These are phyloP conservation scores for Gobionotothen gibberifrons DNA, from an alignment of 2,797 vertebrate genomes.

Conservation along the genomic window DNA sequence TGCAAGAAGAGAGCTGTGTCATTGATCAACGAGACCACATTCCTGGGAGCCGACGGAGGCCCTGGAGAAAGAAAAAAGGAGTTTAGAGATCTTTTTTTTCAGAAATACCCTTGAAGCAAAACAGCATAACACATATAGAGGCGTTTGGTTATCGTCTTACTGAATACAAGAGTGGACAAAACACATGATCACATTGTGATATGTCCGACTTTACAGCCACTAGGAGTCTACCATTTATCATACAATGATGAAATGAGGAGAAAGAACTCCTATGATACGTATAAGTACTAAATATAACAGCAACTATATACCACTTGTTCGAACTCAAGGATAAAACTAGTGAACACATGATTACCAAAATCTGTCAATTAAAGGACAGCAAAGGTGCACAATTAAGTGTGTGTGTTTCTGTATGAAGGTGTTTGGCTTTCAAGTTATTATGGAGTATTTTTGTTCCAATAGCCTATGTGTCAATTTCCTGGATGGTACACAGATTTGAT, in stretches of 20 bases:
- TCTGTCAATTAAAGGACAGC: constrained; percentile 2
- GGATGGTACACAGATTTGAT: not conserved
- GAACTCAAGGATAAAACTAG: constrained; percentile 15
- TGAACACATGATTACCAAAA: constrained; percentile 3
- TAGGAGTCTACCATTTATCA: not conserved
- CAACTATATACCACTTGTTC: constrained; percentile 1
- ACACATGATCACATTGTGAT: not conserved
- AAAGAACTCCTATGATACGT: constrained; percentile 1
- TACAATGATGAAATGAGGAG: constrained; percentile 15
- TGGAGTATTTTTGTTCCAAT: constrained; percentile 28
- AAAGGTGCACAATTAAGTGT: not conserved
- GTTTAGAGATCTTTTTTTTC: constrained; percentile 19
- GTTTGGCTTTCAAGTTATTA: constrained; percentile 23
- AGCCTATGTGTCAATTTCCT: constrained; percentile 32
- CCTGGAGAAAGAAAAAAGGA: constrained; percentile 77
- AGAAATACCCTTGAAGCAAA: not conserved
- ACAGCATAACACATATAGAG: not conserved
- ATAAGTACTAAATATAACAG: not conserved
- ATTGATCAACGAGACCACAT: constrained; percentile 94
- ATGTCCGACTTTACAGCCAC: not conserved
- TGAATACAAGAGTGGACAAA: not conserved
- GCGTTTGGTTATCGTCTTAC: not conserved
- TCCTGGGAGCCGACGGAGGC: constrained; percentile 94
- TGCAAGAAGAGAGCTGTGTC: constrained; percentile 96
- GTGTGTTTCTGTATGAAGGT: constrained; percentile 1